phyloP scores from a whole-genome alignment of 1,140 invertebrate species.

The Glossosoma conforme region DNA sequence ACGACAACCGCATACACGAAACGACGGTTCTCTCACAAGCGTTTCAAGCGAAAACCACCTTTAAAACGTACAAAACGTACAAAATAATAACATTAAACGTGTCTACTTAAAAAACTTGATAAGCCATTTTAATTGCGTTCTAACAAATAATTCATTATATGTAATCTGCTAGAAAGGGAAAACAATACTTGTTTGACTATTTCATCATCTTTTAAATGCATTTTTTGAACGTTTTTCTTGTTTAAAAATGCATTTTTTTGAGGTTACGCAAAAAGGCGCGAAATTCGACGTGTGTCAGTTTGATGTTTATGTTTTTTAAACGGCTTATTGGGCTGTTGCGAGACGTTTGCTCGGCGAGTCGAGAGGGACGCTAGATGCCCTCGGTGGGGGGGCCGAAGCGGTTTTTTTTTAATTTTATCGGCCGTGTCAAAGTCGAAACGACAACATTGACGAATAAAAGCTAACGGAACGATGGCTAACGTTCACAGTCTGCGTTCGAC shows the following conservation, averaged over 20 bases:
- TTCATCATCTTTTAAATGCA: constrained; percentile 3
- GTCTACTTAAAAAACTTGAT: constrained; percentile 8
- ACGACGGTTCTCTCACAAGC: constrained; percentile 8
- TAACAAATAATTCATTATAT: too few species aligned
- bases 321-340: constrained; percentile 11
- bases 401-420: constrained; percentile 27
- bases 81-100: constrained; percentile 1
- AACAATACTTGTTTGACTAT: too few species aligned
- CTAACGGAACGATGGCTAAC: constrained; percentile 5
- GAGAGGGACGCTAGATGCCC: constrained; percentile 13
- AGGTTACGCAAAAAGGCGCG: too few species aligned
- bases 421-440: constrained; percentile 29
- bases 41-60: background rate
- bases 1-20: background rate
- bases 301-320: too few species aligned
- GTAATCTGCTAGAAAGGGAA: background rate
- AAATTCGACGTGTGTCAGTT: background rate
- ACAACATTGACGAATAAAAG: constrained; percentile 25
- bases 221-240: background rate
- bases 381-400: constrained; percentile 23
- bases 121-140: constrained; percentile 11
- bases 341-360: background rate
- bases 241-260: background rate
- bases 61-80: background rate
- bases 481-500: constrained; percentile 7